Evolutionary conservation across 2,888 invertebrate genomes (phyloP).

Genomic region (Spialia ferax): DNA sequence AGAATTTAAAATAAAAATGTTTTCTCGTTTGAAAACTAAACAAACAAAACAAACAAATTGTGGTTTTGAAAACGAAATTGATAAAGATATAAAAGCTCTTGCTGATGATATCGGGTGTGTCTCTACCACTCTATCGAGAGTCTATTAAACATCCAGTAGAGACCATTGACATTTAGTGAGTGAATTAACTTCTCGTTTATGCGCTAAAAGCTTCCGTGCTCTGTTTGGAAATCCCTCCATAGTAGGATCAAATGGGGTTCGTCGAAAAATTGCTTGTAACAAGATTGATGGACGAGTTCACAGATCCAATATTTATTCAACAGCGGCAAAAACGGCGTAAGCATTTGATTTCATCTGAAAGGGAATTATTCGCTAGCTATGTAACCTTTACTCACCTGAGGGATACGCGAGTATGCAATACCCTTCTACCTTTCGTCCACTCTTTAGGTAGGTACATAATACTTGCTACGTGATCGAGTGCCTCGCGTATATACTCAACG

Average conservation of each 20-base stretch:
- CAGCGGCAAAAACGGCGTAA: constrained; percentile 43
- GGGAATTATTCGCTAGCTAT: constrained; percentile 48
- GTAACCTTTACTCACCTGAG: constrained; percentile 20
- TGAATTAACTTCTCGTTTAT: constrained; percentile 24
- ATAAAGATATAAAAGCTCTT: background rate
- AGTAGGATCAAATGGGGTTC: constrained; percentile 39
- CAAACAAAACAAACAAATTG: no score
- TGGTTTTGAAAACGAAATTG: no score
- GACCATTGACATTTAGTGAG: constrained; percentile 20
- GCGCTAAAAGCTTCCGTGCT: constrained; percentile 29
- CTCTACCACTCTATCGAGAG: background rate
- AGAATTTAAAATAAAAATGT: no score
- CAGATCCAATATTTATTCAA: constrained; percentile 61
- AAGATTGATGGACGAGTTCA: constrained; percentile 60
- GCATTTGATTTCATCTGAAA: constrained; percentile 53
- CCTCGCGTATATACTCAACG: background rate
- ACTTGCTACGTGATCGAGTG: constrained; percentile 13
- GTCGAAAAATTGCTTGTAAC: constrained; percentile 62
- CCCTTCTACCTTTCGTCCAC: background rate
- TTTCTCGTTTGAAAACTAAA: no score
- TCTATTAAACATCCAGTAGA: background rate
- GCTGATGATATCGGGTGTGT: background rate
- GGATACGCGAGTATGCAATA: background rate
- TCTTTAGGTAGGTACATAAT: constrained; percentile 13
- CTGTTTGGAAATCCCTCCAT: constrained; percentile 22